A percentile compares a stretch with the other conserved stretches of the same genome.
phyloP scores from a whole-genome alignment of 2,797 vertebrate species.

The Liasis olivaceus region DNA sequence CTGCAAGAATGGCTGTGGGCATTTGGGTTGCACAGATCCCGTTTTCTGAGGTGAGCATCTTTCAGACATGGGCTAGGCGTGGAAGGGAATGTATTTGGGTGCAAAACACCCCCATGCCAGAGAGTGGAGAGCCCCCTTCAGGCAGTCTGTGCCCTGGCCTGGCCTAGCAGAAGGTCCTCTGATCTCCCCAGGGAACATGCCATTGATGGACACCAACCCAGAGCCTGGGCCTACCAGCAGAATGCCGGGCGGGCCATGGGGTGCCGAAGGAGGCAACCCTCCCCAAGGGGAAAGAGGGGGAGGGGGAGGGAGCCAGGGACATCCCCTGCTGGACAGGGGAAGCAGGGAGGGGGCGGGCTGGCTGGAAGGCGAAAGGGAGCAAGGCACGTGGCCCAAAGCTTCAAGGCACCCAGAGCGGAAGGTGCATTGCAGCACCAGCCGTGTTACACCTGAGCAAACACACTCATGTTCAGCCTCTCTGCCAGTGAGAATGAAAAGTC shows the following conservation, averaged over 20 bases:
- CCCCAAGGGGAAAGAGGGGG: not conserved
- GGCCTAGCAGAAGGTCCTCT: not conserved
- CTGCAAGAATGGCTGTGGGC: not conserved
- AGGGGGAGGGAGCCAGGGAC: not conserved
- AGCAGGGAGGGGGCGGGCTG: no score
- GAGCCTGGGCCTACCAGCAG: not conserved
- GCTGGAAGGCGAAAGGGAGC: no score
- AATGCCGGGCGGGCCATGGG: not conserved
- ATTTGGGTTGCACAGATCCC: fast-evolving
- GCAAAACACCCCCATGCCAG: no score
- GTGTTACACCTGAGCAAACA: no score
- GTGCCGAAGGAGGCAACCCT: not conserved
- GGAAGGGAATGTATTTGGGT: no score
- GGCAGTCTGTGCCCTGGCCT: not conserved
- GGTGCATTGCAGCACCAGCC: no score
- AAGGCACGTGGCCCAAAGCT: no score
- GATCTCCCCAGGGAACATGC: not conserved
- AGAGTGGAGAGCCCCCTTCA: not conserved
- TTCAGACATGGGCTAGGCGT: fast-evolving
- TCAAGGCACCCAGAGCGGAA: no score
- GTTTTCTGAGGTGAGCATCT: not conserved
- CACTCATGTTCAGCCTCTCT: no score
- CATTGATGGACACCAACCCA: not conserved
- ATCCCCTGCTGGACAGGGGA: no score
- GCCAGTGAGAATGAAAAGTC: no score